Evolutionary conservation across 2,888 invertebrate genomes (phyloP).

Genomic region (Agriopis leucophaearia): DNA sequence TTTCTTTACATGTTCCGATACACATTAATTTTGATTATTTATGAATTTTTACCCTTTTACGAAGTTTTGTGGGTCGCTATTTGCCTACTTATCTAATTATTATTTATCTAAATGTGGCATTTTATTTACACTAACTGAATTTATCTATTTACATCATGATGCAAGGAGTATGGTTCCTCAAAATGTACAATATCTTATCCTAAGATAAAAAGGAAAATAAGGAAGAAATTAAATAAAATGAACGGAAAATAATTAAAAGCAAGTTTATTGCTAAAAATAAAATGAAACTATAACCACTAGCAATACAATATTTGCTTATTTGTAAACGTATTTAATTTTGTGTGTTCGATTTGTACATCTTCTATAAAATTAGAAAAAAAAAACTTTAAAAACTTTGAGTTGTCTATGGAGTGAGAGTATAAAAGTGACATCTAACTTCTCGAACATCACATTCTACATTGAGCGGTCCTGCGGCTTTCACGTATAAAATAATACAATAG

Average conservation of each 20-base stretch:
- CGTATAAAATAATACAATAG: constrained; percentile 72
- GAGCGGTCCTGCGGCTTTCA: constrained; percentile 69
- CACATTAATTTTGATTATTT: constrained; percentile 75
- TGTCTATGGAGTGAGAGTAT: constrained; percentile 51
- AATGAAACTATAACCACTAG: constrained; percentile 84
- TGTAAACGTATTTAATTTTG: constrained; percentile 58
- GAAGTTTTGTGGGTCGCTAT: constrained; percentile 50
- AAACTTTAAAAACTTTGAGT: constrained; percentile 52
- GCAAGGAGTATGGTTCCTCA: constrained; percentile 86
- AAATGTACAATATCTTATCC: constrained; percentile 73
- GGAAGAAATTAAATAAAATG: constrained; percentile 74
- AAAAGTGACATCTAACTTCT: constrained; percentile 51
- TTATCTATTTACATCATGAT: constrained; percentile 75
- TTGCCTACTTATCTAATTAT: constrained; percentile 53
- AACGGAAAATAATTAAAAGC: constrained; percentile 81
- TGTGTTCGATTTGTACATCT: constrained; percentile 81
- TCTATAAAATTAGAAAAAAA: constrained; percentile 72
- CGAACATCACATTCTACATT: constrained; percentile 64
- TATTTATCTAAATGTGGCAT: constrained; percentile 61
- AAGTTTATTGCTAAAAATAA: constrained; percentile 86
- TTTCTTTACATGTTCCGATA: constrained; percentile 69
- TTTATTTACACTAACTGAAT: constrained; percentile 73
- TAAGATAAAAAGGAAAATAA: constrained; percentile 61
- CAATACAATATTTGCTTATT: constrained; percentile 78
- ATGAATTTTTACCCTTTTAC: constrained; percentile 67